Conservation (phyloP, 1,140 invertebrate species). For the Aphelinus atriplicis region DNA sequence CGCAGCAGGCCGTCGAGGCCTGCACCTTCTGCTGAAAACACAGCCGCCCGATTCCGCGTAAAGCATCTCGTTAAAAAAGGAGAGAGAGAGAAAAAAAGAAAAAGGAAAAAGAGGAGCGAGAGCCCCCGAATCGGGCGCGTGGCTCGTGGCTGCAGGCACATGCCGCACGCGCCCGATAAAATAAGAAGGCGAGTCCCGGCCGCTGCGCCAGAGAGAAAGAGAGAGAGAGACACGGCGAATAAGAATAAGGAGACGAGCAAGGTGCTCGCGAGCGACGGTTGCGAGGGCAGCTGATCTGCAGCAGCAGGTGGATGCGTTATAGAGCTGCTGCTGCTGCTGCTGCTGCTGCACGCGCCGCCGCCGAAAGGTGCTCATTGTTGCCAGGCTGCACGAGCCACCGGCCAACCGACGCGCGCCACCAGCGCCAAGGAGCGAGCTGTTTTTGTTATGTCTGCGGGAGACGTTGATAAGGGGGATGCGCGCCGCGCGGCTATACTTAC, state of each 20-base stretch:
- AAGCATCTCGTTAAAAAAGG: too few relatives aligned
- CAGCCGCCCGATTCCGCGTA: too few relatives aligned
- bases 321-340: not conserved
- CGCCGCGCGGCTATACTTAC: conserved; percentile 15
- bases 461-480: too few relatives aligned
- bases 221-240: conserved; percentile 31
- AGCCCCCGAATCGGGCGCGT: not conserved
- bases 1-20: conserved; percentile 43
- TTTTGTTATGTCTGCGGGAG: too few relatives aligned
- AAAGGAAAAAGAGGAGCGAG: conserved; percentile 4
- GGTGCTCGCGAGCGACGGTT: conserved; percentile 59
- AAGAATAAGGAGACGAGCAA: conserved; percentile 50
- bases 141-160: not conserved
- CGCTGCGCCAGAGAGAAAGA: not conserved
- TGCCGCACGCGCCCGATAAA: conserved; percentile 5
- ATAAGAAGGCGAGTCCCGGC: not conserved
- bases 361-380: conserved; percentile 48
- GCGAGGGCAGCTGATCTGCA: conserved; percentile 60
- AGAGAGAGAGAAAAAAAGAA: not conserved
- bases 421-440: not conserved
- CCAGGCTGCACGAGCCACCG: conserved; percentile 43
- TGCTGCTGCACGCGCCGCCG: conserved; percentile 21
- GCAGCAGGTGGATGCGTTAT: conserved; percentile 60
- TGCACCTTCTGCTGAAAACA: not conserved
- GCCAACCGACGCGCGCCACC: conserved; percentile 2